Evolutionary conservation across 2,113 vertebrate genomes (phyloP).

Genomic region (Eudyptes chrysolophus): DNA sequence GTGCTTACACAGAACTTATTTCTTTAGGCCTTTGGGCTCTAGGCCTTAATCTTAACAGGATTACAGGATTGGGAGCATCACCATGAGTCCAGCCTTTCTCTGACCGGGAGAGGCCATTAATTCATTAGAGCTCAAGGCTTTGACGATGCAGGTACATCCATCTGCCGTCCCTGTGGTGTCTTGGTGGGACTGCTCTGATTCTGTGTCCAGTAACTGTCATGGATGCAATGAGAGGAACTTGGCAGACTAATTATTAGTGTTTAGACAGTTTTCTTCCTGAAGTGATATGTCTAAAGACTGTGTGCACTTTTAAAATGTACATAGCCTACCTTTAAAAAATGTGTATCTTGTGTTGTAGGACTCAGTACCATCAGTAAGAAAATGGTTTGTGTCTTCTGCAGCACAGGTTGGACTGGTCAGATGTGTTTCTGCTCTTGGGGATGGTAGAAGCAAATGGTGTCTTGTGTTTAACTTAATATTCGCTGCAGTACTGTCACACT

Average conservation of each 20-base stretch:
- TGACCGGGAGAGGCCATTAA: background rate
- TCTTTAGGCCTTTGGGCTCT: background rate
- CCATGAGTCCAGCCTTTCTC: background rate
- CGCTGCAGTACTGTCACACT: background rate
- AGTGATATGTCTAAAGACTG: background rate
- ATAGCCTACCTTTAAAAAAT: background rate
- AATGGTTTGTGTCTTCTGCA: background rate
- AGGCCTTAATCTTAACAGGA: background rate
- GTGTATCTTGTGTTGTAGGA: background rate
- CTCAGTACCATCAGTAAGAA: background rate
- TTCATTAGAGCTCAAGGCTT: background rate
- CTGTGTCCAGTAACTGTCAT: background rate
- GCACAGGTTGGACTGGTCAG: background rate
- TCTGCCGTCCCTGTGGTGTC: accelerated
- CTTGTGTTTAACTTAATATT: background rate
- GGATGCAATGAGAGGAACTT: background rate
- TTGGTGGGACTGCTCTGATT: background rate
- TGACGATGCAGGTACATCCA: accelerated
- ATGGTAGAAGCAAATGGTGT: background rate
- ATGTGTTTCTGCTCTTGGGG: background rate
- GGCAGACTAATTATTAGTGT: background rate
- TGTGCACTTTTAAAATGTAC: background rate
- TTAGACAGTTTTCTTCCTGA: background rate
- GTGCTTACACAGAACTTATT: background rate
- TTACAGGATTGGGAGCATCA: background rate